Percentiles rank a stretch among this genome's conserved stretches.
These are phyloP conservation scores for Rhyacophila evoluta DNA, from an alignment of 2,888 invertebrate species.

Conservation along the genomic window DNA sequence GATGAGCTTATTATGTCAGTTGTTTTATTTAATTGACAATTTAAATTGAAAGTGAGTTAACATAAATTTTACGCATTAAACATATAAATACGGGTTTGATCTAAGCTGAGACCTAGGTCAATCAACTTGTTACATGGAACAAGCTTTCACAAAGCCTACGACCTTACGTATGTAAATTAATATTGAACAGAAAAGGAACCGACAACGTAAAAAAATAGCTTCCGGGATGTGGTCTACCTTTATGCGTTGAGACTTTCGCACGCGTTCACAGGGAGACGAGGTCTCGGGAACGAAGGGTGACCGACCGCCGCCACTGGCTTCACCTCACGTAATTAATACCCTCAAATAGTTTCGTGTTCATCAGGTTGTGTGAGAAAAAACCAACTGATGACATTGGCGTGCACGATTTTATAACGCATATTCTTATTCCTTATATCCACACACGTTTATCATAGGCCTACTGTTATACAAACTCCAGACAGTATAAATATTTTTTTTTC, in stretches of 20 bases:
- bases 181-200: neutral
- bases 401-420: no score
- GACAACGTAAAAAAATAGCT: constrained; percentile 49
- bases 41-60: no score
- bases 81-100: no score
- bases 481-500: no score
- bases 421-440: no score
- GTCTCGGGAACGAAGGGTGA: neutral
- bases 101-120: no score
- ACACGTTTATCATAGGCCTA: no score
- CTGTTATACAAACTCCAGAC: no score
- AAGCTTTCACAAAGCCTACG: neutral
- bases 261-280: constrained; percentile 55
- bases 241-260: constrained; percentile 64
- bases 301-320: neutral
- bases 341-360: neutral
- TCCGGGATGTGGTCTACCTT: constrained; percentile 69
- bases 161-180: neutral
- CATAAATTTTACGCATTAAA: no score
- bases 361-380: constrained; percentile 5
- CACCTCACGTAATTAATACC: neutral
- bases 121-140: neutral
- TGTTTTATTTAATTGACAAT: no score
- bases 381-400: neutral
- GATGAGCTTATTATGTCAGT: no score